Conservation (phyloP, 2,888 invertebrate genomes). For the Autographa pulchrina region DNA sequence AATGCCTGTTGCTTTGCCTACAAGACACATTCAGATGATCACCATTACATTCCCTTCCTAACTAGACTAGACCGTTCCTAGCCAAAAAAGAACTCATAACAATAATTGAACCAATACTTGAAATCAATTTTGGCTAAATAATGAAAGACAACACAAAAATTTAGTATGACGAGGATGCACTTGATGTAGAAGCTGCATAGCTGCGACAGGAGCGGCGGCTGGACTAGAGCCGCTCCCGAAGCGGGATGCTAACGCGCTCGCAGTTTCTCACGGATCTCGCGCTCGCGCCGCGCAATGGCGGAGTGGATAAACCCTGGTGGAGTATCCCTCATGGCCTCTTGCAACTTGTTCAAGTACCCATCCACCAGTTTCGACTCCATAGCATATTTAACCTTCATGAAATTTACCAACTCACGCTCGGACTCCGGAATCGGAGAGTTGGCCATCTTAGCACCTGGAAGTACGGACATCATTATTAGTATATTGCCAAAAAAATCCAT, state of each 20-base stretch:
- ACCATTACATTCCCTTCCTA: not conserved
- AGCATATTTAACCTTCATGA: not conserved
- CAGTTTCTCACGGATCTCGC: not conserved
- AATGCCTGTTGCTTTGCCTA: not conserved
- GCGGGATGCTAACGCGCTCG: not conserved
- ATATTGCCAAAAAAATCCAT: not conserved
- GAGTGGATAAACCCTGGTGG: not conserved
- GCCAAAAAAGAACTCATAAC: not conserved
- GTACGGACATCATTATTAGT: not conserved
- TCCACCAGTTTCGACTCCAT: conserved; percentile 2
- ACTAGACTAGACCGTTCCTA: not conserved
- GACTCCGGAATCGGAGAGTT: not conserved
- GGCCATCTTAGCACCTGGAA: not conserved
- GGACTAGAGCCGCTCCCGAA: not conserved
- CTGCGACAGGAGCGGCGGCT: not conserved
- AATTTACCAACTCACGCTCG: not conserved
- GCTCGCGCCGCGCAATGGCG: not conserved
- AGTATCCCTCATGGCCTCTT: not conserved
- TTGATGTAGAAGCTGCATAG: not conserved
- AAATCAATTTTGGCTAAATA: not conserved
- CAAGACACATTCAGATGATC: not conserved
- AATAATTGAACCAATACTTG: not conserved
- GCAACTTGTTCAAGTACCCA: not conserved
- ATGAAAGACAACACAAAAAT: not conserved
- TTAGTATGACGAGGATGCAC: not conserved